These are phyloP conservation scores for Agonopterix heracliana DNA, from an alignment of 2,888 invertebrate species.

Conservation along the genomic window DNA sequence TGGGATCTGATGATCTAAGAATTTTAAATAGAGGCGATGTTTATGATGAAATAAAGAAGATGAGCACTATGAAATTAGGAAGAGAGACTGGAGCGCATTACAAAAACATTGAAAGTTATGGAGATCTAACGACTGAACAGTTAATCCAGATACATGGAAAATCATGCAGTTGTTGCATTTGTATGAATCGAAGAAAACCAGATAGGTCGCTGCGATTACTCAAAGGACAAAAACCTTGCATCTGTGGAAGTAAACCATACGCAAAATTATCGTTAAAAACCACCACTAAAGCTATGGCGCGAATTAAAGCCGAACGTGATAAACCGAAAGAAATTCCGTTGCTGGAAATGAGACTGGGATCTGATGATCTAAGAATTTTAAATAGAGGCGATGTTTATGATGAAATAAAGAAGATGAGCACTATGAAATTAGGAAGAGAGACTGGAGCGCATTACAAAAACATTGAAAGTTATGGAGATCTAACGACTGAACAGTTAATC, in stretches of 20 bases:
- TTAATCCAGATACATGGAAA: constrained; percentile 5
- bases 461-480: neutral
- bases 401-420: neutral
- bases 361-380: constrained; percentile 14
- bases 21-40: constrained; percentile 19
- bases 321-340: too few relatives aligned
- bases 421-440: too few relatives aligned
- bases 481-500: neutral
- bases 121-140: neutral
- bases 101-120: neutral
- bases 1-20: constrained; percentile 14
- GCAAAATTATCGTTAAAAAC: constrained; percentile 3
- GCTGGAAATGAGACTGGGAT: constrained; percentile 14
- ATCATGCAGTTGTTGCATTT: constrained; percentile 12
- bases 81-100: too few relatives aligned
- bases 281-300: too few relatives aligned
- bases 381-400: constrained; percentile 16
- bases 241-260: constrained; percentile 16
- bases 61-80: neutral
- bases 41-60: neutral
- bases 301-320: too few relatives aligned
- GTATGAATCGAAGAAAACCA: neutral
- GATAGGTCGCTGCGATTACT: neutral
- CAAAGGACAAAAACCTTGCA: constrained; percentile 9
- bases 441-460: neutral